These are phyloP conservation scores for Leucopsar rothschildi DNA, from an alignment of 2,113 vertebrate species.

Conservation along the genomic window DNA sequence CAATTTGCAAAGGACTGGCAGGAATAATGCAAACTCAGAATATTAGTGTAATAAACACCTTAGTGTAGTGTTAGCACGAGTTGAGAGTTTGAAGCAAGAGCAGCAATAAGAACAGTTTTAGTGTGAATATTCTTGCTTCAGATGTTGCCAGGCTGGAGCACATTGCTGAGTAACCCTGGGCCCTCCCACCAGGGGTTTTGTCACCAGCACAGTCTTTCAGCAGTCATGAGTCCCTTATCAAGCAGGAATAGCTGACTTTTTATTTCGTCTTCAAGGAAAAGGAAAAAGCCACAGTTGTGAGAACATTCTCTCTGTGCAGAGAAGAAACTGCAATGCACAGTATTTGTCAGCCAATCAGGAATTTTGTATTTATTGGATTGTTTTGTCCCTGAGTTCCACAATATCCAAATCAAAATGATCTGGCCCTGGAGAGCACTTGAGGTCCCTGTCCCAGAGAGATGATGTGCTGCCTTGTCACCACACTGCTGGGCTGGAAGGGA, in stretches of 20 bases:
- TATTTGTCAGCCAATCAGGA: not conserved
- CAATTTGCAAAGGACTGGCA: not conserved
- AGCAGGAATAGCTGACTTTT: not conserved
- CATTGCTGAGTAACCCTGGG: not conserved
- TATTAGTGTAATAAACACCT: not conserved
- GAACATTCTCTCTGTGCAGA: not conserved
- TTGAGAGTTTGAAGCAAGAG: not conserved
- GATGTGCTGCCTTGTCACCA: not conserved
- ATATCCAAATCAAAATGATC: not conserved
- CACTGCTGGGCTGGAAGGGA: not conserved
- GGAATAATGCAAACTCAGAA: not conserved
- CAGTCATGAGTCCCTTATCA: not conserved
- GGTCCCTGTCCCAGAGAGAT: not conserved
- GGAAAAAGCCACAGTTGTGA: not conserved
- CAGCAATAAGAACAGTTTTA: not conserved
- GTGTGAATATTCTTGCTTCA: not conserved
- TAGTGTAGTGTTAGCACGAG: not conserved
- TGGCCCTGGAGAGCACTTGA: not conserved
- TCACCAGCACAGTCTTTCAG: not conserved
- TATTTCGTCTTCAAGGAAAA: not conserved
- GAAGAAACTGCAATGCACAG: not conserved
- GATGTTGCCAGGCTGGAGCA: not conserved
- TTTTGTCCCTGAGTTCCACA: not conserved
- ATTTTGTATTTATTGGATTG: not conserved
- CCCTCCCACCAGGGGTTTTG: not conserved